phyloP scores from a whole-genome alignment of 2,113 vertebrate species.

The Lynx canadensis region DNA sequence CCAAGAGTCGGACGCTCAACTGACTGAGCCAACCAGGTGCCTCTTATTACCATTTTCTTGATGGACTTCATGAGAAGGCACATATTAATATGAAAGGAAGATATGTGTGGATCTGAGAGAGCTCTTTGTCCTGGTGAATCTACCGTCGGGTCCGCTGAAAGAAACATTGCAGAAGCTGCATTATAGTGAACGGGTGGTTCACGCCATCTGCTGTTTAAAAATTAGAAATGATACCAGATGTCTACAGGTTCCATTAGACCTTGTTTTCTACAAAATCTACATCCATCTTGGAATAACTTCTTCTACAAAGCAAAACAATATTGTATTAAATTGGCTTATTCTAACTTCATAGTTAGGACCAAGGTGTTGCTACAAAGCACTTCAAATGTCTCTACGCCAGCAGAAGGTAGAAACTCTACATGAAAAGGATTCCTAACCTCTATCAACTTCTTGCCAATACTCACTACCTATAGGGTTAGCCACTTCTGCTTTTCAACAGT shows the following conservation, averaged over 20 bases:
- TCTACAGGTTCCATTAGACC: background rate
- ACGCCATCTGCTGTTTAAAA: background rate
- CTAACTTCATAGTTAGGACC: background rate
- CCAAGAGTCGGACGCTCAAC: too few relatives aligned
- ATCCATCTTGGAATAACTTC: background rate
- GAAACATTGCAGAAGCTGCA: background rate
- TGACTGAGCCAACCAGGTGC: too few relatives aligned
- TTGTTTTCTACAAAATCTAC: slow-evolving; percentile 36
- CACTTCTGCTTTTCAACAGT: background rate
- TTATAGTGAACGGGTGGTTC: background rate
- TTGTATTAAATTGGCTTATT: background rate
- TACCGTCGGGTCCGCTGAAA: background rate
- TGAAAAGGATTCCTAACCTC: background rate
- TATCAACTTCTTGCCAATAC: background rate
- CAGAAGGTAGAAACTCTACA: background rate
- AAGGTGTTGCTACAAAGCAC: background rate
- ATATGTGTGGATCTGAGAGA: background rate
- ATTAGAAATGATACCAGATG: background rate
- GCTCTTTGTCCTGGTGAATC: background rate
- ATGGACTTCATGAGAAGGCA: background rate
- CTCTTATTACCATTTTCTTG: background rate
- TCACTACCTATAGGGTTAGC: background rate
- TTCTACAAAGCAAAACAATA: background rate
- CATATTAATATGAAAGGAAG: background rate
- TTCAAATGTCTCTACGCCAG: background rate